A percentile compares a stretch with the other conserved stretches of the same genome.
Evolutionary conservation across 2,797 vertebrate species (phyloP).

Genomic region (Cossypha polioptera): DNA sequence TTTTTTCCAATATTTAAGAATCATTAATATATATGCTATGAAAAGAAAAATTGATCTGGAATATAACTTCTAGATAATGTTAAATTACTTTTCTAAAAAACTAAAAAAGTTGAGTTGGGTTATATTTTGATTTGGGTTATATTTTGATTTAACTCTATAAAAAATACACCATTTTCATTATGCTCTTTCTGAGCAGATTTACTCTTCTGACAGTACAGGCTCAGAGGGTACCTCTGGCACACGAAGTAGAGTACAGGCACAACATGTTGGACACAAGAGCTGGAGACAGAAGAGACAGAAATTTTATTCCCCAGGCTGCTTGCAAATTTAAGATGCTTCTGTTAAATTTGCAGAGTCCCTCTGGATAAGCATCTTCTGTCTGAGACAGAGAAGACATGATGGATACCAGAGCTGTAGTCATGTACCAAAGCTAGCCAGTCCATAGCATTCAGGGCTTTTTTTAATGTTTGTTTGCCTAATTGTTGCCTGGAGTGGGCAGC

Average conservation of each 20-base stretch:
- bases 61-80: background rate
- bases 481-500: background rate
- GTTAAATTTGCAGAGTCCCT: background rate
- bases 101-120: background rate
- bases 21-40: background rate
- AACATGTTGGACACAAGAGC: background rate
- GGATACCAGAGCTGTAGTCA: background rate
- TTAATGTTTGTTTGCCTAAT: background rate
- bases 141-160: background rate
- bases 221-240: background rate
- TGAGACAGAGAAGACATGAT: background rate
- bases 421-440: background rate
- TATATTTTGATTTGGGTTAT: background rate
- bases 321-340: background rate
- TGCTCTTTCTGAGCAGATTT: background rate
- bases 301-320: background rate
- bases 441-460: rapidly evolving
- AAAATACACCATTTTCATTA: background rate
- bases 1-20: background rate
- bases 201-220: background rate
- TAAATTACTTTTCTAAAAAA: background rate
- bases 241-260: background rate
- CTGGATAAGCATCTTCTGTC: background rate
- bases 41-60: background rate
- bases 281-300: background rate